Conservation (phyloP, 2,888 invertebrate genomes). For the Chymomyza procnemis region DNA sequence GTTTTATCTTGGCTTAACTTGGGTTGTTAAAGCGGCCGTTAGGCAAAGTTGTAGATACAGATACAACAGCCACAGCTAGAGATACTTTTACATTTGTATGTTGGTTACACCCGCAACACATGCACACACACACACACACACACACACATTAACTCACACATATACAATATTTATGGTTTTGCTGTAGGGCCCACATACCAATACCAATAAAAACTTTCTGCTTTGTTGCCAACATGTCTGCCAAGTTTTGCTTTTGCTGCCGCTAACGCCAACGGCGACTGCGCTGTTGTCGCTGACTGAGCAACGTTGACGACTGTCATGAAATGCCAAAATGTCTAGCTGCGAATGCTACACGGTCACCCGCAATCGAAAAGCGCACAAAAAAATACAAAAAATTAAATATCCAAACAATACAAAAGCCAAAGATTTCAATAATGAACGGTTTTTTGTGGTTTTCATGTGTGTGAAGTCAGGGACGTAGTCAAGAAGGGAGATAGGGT, state of each 20-base stretch:
- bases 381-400: constrained; percentile 19
- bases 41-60: neutral
- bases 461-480: neutral
- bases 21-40: neutral
- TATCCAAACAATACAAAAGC: constrained; percentile 35
- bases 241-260: constrained; percentile 43
- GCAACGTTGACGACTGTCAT: constrained; percentile 59
- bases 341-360: constrained; percentile 54
- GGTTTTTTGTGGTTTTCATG: constrained; percentile 38
- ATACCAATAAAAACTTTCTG: constrained; percentile 57
- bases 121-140: neutral
- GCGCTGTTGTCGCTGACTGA: neutral
- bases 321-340: constrained; percentile 74
- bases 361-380: constrained; percentile 25
- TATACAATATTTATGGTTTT: neutral
- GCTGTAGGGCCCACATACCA: neutral
- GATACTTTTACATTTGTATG: neutral
- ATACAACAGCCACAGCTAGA: too few relatives aligned
- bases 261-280: neutral
- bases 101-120: neutral
- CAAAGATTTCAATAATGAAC: constrained; percentile 73
- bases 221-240: constrained; percentile 67
- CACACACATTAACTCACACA: too few relatives aligned
- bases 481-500: too few relatives aligned
- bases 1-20: neutral